A percentile compares a stretch with the other conserved stretches of the same genome.
Evolutionary conservation across 2,888 invertebrate genomes (phyloP).

Genomic region (Arge pagana): DNA sequence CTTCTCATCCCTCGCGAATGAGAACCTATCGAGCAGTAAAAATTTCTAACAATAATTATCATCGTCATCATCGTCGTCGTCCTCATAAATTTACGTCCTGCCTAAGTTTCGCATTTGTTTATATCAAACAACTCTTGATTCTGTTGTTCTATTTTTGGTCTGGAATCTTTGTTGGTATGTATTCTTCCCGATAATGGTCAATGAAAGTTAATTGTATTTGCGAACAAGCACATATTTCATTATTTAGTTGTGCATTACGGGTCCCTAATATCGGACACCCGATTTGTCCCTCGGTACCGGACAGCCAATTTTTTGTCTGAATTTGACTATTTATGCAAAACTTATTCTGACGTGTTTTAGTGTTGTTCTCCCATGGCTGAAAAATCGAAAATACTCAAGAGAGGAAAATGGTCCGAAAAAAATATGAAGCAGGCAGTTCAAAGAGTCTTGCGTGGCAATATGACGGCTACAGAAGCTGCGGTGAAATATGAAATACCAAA

Average conservation of each 20-base stretch:
- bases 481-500: slow-evolving; percentile 8
- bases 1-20: no score
- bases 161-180: no score
- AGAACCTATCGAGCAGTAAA: no score
- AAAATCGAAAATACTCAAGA: slow-evolving; percentile 14
- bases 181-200: no score
- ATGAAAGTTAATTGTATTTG: no score
- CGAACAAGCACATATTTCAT: no score
- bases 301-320: slow-evolving; percentile 8
- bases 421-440: slow-evolving; percentile 8
- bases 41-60: no score
- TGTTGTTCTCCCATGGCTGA: slow-evolving; percentile 8
- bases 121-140: background rate
- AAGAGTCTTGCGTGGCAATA: slow-evolving; percentile 13
- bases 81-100: slow-evolving; percentile 6
- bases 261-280: background rate
- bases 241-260: no score
- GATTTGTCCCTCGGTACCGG: slow-evolving; percentile 5
- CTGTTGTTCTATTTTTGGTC: no score
- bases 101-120: slow-evolving; percentile 5
- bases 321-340: background rate
- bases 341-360: slow-evolving; percentile 8
- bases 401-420: slow-evolving; percentile 25
- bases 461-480: slow-evolving; percentile 15
- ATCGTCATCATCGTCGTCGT: no score